phyloP scores from a whole-genome alignment of 2,888 invertebrate genomes.

The Anoplius nigerrimus region DNA sequence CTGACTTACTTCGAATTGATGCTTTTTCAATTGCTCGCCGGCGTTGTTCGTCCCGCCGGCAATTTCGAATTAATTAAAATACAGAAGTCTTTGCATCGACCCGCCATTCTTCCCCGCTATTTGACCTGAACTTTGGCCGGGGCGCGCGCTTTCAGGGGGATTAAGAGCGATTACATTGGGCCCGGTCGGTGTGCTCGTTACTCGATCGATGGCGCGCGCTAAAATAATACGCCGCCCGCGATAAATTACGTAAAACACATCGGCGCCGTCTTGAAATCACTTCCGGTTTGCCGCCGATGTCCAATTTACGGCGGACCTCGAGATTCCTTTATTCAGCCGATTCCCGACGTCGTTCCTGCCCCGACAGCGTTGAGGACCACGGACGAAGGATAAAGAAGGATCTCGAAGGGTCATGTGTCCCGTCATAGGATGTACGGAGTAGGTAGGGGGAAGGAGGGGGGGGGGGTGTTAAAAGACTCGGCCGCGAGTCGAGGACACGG shows the following conservation, averaged over 20 bases:
- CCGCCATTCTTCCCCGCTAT: slow-evolving; percentile 39
- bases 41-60: slow-evolving; percentile 38
- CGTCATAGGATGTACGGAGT: too few relatives aligned
- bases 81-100: slow-evolving; percentile 45
- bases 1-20: too few relatives aligned
- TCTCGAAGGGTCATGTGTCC: too few relatives aligned
- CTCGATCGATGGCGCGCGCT: slow-evolving; percentile 42
- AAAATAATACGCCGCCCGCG: slow-evolving; percentile 5
- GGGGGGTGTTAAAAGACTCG: too few relatives aligned
- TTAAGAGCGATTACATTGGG: slow-evolving; percentile 60
- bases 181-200: slow-evolving; percentile 41
- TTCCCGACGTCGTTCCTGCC: background rate
- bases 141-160: slow-evolving; percentile 52
- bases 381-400: too few relatives aligned
- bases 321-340: background rate
- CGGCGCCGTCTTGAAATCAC: slow-evolving; percentile 1
- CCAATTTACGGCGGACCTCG: background rate
- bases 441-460: too few relatives aligned
- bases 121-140: slow-evolving; percentile 56
- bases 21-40: too few relatives aligned
- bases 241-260: slow-evolving; percentile 2
- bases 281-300: too few relatives aligned
- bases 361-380: too few relatives aligned
- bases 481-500: too few relatives aligned
- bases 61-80: slow-evolving; percentile 62